Base-by-base conservation (phyloP, 2,888 invertebrate species). In the Hololepta plana region DNA sequence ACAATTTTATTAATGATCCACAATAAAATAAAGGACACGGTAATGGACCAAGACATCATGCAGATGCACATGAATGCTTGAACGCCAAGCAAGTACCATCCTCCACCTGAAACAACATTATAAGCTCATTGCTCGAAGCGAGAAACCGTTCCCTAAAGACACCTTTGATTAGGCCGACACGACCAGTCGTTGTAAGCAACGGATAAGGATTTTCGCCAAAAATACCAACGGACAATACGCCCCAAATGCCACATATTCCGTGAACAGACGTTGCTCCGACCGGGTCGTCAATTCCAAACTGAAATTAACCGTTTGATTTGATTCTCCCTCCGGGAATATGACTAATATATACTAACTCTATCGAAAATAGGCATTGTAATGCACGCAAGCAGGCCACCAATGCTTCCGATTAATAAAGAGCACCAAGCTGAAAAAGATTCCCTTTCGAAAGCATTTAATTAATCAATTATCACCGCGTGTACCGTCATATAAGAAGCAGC, bases 221-320 rank as follows among this genome's bases (percentile, higher is more conserved):
- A 0, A 91, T 57, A 0, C 91, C 90, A 2, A 90, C 84, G 0
- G 87, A 81, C 9, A 87, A 31, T 11, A 87, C 72, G 67, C 70
- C 75, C 75, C 75, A 75, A 27, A 75, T 60, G 0, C 75, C 75
- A 26, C 70, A 66, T n/a, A 70, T 61, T 37, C 87, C 88, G 45
- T 90, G 88, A 2, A 88, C 88, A 0, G 88, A 68, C 8, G 82
- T 73, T 0, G 91, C 91, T 0, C 88, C 87, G 1, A 91, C 91
- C 0, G 91, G 91, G 51, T 85, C 85, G 44, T 91, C 91, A 2
- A 91, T 69, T 6, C 70, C 67, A 33, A 82, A 43, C 55, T 55
- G 30, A 29, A 45, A 39, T 27, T 30, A 27, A 23, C 12, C 24
- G 15, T 12, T 8, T 14, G n/a, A 13, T 21, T 30, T 29, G n/a